phyloP scores from a whole-genome alignment of 2,797 vertebrate species.

The Sorex maritimensis region DNA sequence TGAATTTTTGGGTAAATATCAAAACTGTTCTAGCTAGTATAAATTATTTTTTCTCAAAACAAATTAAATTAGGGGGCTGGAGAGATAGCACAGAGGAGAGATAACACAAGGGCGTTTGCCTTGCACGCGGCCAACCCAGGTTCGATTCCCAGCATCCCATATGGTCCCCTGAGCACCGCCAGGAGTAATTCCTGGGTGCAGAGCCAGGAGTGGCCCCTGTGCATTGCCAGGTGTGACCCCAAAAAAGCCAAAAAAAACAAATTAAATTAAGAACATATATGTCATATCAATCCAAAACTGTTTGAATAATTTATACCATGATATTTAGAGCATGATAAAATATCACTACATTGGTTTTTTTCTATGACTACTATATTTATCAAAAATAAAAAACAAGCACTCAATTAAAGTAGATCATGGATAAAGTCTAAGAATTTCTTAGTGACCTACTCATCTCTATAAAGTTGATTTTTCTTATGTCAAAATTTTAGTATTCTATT shows the following conservation, averaged over 20 bases:
- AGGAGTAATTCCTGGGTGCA: too few relatives aligned
- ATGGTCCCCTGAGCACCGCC: too few relatives aligned
- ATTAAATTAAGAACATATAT: slow-evolving; percentile 42
- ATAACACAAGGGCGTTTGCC: too few relatives aligned
- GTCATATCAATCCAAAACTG: slow-evolving; percentile 18
- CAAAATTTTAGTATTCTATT: slow-evolving; percentile 7
- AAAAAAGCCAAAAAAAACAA: neutral
- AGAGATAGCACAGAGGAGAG: too few relatives aligned
- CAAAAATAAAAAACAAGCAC: slow-evolving; percentile 28
- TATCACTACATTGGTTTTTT: slow-evolving; percentile 8
- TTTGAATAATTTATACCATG: slow-evolving; percentile 20
- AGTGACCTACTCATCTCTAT: neutral
- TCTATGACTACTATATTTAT: slow-evolving; percentile 4
- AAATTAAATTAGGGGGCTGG: slow-evolving; percentile 30
- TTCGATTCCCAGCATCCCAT: too few relatives aligned
- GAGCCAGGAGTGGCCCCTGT: too few relatives aligned
- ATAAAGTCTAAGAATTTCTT: neutral
- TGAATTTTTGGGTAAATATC: neutral
- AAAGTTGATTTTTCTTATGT: slow-evolving; percentile 7
- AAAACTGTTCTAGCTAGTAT: slow-evolving; percentile 18
- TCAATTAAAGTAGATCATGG: neutral
- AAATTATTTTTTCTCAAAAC: slow-evolving; percentile 38
- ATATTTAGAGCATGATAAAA: neutral
- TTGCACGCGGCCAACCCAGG: too few relatives aligned
- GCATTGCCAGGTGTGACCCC: too few relatives aligned